Base-by-base conservation (phyloP, 2,113 vertebrate genomes). In the Sorex fumeus region DNA sequence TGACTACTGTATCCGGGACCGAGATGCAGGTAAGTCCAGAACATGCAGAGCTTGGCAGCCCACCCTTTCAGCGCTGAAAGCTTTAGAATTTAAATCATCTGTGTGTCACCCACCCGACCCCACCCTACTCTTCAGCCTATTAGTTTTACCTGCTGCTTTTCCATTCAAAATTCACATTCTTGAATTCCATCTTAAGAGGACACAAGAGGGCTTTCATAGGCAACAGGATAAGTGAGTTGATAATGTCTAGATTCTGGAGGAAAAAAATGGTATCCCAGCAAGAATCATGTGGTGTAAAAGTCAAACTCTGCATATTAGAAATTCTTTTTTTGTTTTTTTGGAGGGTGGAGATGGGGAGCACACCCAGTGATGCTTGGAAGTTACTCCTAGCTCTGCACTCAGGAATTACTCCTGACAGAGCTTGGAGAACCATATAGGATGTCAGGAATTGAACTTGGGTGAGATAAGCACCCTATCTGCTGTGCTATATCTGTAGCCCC, bases 1-100 rank as follows among this genome's bases (percentile, higher is more conserved):
- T 71, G 99, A 99, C 97, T 99, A 99, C 98, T 99, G 99, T 97
- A 98, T 99, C 97, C 97, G 98, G 87, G 99, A 99, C 98, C 98
- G 98, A 47, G 98, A 99, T 91, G 98, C 99, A 97, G 99, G 99
- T 98, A 97, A 98, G 98, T 96, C 47, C 84, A 81, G 88, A 23
- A 74, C 1, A 21, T 82, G 91, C 89, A 10, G 75, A 1, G 88
- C 60, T 57, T 16, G n/a, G 23, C 21, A 28, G 53, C n/a, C 23
- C 53, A 84, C n/a, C 86, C 45, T 80, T 62, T 36, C 12, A 32
- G 6, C 0, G 8, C 47, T 60, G 62, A 25, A 7, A 21, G 60
- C 4, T 53, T 19, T 13, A n/a, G 21, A 23, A 23, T 45, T 69
- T 66, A 28, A 79, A 11, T 32, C 13, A 45, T 62, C 9, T 19